Base-by-base conservation (phyloP, 2,797 vertebrate species). In the Pteropus rufus region DNA sequence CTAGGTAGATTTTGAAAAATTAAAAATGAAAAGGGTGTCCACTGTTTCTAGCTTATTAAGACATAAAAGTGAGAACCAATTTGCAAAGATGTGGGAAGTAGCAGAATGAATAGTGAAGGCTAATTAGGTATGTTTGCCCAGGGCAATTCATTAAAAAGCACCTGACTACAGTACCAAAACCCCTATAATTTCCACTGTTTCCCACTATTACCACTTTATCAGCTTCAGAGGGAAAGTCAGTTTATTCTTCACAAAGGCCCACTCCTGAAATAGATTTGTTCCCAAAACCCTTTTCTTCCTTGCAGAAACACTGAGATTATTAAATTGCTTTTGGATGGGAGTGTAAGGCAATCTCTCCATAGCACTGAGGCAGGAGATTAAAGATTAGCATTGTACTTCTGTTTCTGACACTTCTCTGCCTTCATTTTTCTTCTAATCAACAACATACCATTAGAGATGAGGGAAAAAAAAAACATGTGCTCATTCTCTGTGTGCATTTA, bases 61-160 rank as follows among this genome's bases (percentile, higher is more conserved):
- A 82, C 94, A 72, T 97, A 97, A 98, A 97, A 98, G 96, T 26
- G 73, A 96, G 97, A 97, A 96, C 85, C 95, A 96, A 80, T 98
- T 96, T 97, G 89, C 86, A 96, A 94, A 76, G 94, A 92, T 89
- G 96, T 94, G 79, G 85, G 93, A 69, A 97, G 91, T 93, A 95
- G 93, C 85, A 96, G 94, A 97, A 95, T 95, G 95, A 98, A 96
- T 91, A 98, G 97, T 93, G 82, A 81, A 92, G 96, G 83, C 93
- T 94, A 9, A 52, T 96, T 97, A 95, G 96, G 80, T 94, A 85
- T 31, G 70, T 98, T 98, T 98, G 97, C 98, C 95, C 54, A 97
- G 79, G 96, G 97, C 97, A 97, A 96, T 94, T n/a, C 70, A 97
- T 98, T 98, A 97, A 97, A 98, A 92, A 97, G 58, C 81, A 98